Percentiles rank a stretch among this genome's conserved stretches.
phyloP scores from a whole-genome alignment of 2,888 invertebrate species.

The Caradrina clavipalpis region DNA sequence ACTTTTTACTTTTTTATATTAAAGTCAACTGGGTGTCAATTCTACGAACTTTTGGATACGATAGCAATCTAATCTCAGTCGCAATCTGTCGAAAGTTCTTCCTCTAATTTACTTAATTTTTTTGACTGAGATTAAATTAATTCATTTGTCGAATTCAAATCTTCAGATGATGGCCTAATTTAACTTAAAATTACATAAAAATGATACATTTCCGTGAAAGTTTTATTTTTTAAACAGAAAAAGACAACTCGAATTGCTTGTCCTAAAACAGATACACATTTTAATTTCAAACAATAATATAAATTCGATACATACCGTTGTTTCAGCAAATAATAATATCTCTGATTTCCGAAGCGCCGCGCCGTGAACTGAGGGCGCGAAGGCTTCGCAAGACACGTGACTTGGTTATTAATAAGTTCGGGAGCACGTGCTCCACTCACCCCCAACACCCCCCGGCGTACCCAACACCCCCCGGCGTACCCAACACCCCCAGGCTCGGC shows the following conservation, averaged over 20 bases:
- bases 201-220: too few relatives aligned
- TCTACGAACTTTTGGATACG: too few relatives aligned
- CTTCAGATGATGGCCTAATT: too few relatives aligned
- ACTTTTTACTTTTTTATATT: too few relatives aligned
- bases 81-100: too few relatives aligned
- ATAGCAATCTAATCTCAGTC: too few relatives aligned
- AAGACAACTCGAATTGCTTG: not conserved
- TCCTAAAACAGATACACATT: not conserved
- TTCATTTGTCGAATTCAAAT: too few relatives aligned
- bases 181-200: too few relatives aligned
- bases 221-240: not conserved
- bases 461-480: constrained; percentile 27
- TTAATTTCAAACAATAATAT: constrained; percentile 11
- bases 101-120: too few relatives aligned
- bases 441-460: constrained; percentile 18
- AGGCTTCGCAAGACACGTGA: constrained; percentile 66
- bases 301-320: constrained; percentile 10
- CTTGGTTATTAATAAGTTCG: constrained; percentile 70
- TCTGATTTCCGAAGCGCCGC: constrained; percentile 52
- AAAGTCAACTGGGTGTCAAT: too few relatives aligned
- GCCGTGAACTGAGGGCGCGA: constrained; percentile 56
- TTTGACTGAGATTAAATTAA: too few relatives aligned
- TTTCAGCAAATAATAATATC: constrained; percentile 44
- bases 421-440: constrained; percentile 61
- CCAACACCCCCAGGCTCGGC: constrained; percentile 26